These are phyloP conservation scores for Callipepla californica DNA, from an alignment of 2,113 vertebrate species.

Conservation along the genomic window DNA sequence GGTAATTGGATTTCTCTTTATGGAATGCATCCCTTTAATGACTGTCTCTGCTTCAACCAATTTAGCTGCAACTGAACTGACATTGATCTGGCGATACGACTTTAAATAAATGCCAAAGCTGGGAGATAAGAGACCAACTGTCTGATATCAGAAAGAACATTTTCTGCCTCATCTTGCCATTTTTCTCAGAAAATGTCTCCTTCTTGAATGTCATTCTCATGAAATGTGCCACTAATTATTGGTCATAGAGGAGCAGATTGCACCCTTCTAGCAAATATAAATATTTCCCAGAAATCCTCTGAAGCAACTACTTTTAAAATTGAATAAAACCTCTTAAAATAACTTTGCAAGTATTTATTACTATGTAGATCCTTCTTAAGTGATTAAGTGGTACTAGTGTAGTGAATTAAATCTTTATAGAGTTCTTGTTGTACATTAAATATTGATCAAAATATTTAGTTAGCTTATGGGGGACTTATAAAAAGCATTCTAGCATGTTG, in stretches of 20 bases:
- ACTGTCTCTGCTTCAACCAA: slow-evolving; percentile 69
- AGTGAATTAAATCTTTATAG: slow-evolving; percentile 31
- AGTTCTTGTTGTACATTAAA: background rate
- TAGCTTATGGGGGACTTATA: background rate
- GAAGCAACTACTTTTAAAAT: slow-evolving; percentile 66
- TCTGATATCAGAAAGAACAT: slow-evolving; percentile 34
- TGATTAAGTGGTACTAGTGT: background rate
- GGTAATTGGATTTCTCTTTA: slow-evolving; percentile 82
- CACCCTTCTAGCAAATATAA: slow-evolving; percentile 51
- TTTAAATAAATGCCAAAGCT: slow-evolving; percentile 75
- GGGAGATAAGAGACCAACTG: slow-evolving; percentile 58
- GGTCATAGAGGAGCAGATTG: slow-evolving; percentile 37
- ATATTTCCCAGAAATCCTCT: slow-evolving; percentile 55
- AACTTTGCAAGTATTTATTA: slow-evolving; percentile 52
- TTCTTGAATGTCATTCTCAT: slow-evolving; percentile 51
- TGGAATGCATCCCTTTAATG: slow-evolving; percentile 79
- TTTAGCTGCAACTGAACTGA: slow-evolving; percentile 76
- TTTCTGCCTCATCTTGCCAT: slow-evolving; percentile 43
- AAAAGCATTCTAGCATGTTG: background rate
- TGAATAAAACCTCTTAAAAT: slow-evolving; percentile 42
- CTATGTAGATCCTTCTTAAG: background rate
- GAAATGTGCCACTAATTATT: slow-evolving; percentile 64
- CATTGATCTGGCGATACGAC: slow-evolving; percentile 74
- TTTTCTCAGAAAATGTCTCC: slow-evolving; percentile 61
- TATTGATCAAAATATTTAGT: slow-evolving; percentile 38